Base-by-base conservation (phyloP, 2,888 invertebrate genomes). In the Heteromyza rotundicornis region DNA sequence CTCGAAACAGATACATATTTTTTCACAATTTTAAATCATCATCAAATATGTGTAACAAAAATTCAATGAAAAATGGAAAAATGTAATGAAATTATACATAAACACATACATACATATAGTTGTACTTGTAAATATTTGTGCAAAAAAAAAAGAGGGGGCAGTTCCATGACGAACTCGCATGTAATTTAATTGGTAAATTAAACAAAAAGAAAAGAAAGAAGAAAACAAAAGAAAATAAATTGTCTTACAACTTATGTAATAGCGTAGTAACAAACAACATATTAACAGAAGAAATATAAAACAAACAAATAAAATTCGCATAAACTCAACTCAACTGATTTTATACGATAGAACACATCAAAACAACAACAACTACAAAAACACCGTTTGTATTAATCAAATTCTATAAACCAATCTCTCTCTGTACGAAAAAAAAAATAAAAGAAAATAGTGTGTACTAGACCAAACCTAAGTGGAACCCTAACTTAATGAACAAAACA, bases 91-190 rank as follows among this genome's bases (percentile, higher is more conserved):
- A 44, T 22, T 53, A 49, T 70, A 69, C 58, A 66, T 52, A 57
- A 57, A 57, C 62, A 58, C 55, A 59, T 63, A 68, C 66, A 64
- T 67, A 75, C 72, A 75, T 75, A 75, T 71, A 73, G 69, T 70
- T 73, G 73, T 70, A 51, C 36, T 57, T 64, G 64, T 64, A 64
- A 60, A 60, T 64, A 64, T 60, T 60, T 63, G 60, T 63, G 63
- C 60, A 60, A 44, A 57, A 55, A 47, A 20, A 36, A 23, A 53
- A 40, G 16, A 52, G 2, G 54, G 32, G 24, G 49, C 23, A 17
- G 3, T 52, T 52, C 16, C n/a, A 57, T 71, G 68, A 67, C 68
- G 65, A 65, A 23, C 64, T 67, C 61, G 51, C 22, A 68, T 50
- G 40, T 40, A 47, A 19, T 47, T 47, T 47, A 47, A 47, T 47